phyloP scores from a whole-genome alignment of 2,888 invertebrate genomes.

The Cantharis lateralis region DNA sequence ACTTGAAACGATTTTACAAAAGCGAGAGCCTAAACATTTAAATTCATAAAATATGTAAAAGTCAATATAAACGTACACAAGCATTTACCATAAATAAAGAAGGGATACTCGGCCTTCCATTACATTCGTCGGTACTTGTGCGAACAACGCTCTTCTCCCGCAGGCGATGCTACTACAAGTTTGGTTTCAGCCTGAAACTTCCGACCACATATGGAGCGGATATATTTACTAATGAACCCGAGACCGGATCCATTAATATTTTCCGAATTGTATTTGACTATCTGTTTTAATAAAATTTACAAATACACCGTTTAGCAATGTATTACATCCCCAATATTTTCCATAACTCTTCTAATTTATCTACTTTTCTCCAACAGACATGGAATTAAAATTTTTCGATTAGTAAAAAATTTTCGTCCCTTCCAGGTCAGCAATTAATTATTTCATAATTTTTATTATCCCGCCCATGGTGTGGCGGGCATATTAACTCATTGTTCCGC shows the following conservation, averaged over 20 bases:
- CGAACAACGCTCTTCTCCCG: slow-evolving; percentile 25
- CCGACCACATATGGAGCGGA: slow-evolving; percentile 33
- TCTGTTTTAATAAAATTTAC: slow-evolving; percentile 22
- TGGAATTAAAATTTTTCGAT: not conserved
- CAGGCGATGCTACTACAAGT: slow-evolving; percentile 26
- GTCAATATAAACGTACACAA: slow-evolving; percentile 1
- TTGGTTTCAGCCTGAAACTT: slow-evolving; percentile 26
- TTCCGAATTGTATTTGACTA: slow-evolving; percentile 23
- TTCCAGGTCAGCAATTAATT: not conserved
- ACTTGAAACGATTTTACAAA: not conserved
- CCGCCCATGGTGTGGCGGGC: not conserved
- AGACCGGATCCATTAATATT: slow-evolving; percentile 32
- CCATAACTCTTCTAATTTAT: not conserved
- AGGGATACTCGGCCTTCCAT: slow-evolving; percentile 14
- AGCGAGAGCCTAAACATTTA: not conserved
- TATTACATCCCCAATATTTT: not conserved
- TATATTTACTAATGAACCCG: slow-evolving; percentile 34
- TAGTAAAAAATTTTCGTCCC: not conserved
- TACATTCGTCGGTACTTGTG: slow-evolving; percentile 10
- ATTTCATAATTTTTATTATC: not conserved
- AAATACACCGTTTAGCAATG: slow-evolving; percentile 2
- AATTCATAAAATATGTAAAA: not conserved
- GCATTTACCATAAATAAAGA: slow-evolving; percentile 16
- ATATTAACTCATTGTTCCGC: not conserved
- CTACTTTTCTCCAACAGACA: not conserved